Conservation (phyloP, 1,140 invertebrate species). For the Mya arenaria region DNA sequence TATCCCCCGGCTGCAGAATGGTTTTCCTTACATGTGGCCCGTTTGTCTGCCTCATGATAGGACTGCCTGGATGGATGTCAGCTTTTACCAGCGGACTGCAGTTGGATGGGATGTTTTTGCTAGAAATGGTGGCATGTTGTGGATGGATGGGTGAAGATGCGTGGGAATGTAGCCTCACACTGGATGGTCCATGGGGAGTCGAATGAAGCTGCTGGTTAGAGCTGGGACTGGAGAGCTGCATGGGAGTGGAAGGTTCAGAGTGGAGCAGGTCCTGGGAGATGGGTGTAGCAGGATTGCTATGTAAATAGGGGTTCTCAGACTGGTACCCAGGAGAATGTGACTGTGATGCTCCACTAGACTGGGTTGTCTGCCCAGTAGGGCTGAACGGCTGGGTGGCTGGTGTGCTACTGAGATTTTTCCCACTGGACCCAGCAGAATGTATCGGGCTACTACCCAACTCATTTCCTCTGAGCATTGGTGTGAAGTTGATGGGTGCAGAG, state of each 20-base stretch:
- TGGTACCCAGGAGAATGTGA: slow-evolving; percentile 4
- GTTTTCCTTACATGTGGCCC: not conserved
- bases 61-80: slow-evolving; percentile 24
- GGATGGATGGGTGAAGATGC: slow-evolving; percentile 1
- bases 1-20: not conserved
- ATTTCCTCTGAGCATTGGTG: not conserved
- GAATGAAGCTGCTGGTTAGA: not conserved
- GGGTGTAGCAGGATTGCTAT: slow-evolving; percentile 40
- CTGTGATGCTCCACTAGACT: too few species aligned
- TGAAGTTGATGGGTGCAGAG: slow-evolving; percentile 17
- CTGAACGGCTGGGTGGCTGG: slow-evolving; percentile 39
- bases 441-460: slow-evolving; percentile 14
- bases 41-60: slow-evolving; percentile 5
- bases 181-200: slow-evolving; percentile 16
- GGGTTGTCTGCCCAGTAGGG: too few species aligned
- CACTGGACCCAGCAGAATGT: not conserved
- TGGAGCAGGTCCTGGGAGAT: not conserved
- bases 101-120: not conserved
- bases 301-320: not conserved
- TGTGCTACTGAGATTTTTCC: slow-evolving; percentile 13
- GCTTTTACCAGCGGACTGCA: slow-evolving; percentile 44
- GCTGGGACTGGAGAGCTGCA: not conserved
- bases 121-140: not conserved
- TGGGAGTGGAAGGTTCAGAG: not conserved
- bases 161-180: slow-evolving; percentile 1